A percentile compares a stretch with the other conserved stretches of the same genome.
phyloP scores from a whole-genome alignment of 35 echinoderm and acorn worm genomes.

The Ptychodera flava region DNA sequence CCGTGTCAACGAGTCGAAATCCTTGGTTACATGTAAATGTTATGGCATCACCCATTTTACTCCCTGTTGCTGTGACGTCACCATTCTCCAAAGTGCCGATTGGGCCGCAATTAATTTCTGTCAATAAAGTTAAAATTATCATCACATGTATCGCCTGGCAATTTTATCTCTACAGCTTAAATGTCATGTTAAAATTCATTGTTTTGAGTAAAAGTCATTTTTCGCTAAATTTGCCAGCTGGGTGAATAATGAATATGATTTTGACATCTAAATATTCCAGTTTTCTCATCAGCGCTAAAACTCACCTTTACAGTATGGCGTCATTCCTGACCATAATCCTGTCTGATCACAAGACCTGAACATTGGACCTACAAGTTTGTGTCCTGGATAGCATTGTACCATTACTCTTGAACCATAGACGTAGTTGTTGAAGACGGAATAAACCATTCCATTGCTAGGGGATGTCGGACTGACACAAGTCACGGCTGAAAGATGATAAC shows the following conservation, averaged over 20 bases:
- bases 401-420: background rate
- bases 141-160: background rate
- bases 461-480: background rate
- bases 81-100: slow-evolving; percentile 5
- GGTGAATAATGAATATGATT: background rate
- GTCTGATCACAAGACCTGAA: background rate
- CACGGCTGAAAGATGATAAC: background rate
- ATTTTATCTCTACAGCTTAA: background rate
- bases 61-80: background rate
- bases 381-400: background rate
- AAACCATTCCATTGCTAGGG: background rate
- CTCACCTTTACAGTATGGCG: slow-evolving; percentile 5
- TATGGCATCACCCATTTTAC: background rate
- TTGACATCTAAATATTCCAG: background rate
- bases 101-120: slow-evolving; percentile 8
- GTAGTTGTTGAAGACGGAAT: background rate
- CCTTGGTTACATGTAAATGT: background rate
- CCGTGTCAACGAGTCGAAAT: background rate
- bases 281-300: background rate
- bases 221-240: background rate
- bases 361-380: background rate
- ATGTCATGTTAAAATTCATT: background rate
- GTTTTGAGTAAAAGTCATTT: background rate
- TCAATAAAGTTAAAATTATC: background rate
- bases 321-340: background rate